A percentile compares a stretch with the other conserved stretches of the same genome.
Evolutionary conservation across 2,888 invertebrate genomes (phyloP).

Genomic region (Chorisops tibialis): DNA sequence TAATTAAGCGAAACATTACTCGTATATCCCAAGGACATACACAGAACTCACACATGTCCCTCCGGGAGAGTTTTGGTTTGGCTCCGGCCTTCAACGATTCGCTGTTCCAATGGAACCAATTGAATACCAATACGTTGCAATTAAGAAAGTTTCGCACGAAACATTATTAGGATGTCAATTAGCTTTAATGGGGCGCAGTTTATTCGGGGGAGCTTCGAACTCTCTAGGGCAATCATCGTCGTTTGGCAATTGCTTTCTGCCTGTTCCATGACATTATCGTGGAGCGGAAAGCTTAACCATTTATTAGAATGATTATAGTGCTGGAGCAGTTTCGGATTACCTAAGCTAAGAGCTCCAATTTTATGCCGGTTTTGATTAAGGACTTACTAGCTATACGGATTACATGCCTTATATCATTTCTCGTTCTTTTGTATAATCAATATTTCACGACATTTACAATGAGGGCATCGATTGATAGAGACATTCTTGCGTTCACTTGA

Average conservation of each 20-base stretch:
- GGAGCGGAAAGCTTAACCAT: neutral
- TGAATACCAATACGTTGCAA: conserved; percentile 25
- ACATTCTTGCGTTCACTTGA: too few relatives aligned
- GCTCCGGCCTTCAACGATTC: conserved; percentile 2
- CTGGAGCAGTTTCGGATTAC: neutral
- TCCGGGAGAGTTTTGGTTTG: neutral
- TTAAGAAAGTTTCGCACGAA: conserved; percentile 23
- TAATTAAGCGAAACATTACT: neutral
- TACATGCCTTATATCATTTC: too few relatives aligned
- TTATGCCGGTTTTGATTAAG: too few relatives aligned
- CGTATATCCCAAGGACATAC: neutral
- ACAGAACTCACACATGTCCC: neutral
- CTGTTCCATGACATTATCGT: neutral
- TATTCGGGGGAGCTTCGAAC: neutral
- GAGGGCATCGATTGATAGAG: too few relatives aligned
- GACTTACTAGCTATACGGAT: too few relatives aligned
- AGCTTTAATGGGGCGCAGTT: conserved; percentile 17
- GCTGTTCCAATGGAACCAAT: conserved; percentile 6
- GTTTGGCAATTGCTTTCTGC: neutral
- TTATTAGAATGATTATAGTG: neutral
- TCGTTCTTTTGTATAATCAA: too few relatives aligned
- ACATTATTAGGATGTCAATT: conserved; percentile 27
- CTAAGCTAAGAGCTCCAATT: neutral
- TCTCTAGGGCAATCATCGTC: neutral
- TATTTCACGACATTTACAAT: too few relatives aligned